Evolutionary conservation across 2,888 invertebrate genomes (phyloP), one percentile per base, ranked within the genome.

Genomic region (Dinocampus coccinellae): DNA sequence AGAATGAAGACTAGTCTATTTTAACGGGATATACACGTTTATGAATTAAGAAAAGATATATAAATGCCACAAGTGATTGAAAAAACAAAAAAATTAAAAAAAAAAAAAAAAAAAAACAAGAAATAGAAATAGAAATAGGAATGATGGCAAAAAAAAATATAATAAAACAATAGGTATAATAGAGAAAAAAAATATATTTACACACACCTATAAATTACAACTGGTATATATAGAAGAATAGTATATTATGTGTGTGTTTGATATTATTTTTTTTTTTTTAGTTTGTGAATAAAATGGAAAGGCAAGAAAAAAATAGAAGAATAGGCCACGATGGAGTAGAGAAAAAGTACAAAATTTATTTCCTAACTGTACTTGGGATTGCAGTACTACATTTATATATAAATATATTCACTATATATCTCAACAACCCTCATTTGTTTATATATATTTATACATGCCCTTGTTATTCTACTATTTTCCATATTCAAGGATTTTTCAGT

Each of bases 1-100:
- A 78, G 79, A 83, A 83, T 79, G 80, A 83, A 81, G 80, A 76
- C 80, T 84, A 77, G 83, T 84, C 85, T 85, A 85, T 85, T 85
- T 85, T 85, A 83, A 84, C 81, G 77, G 77, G 77, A 80, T 79
- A 74, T 22, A 33, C 29, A 29, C n/a, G 16, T 57, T 53, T 47
- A 47, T 47, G 16, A n/a, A 47, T 16, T 20, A 58, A 61, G 64
- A 62, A 69, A 68, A 64, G 34, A 29, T 20, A 47, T 20, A 74
- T 71, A 73, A 73, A 74, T 72, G 75, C 78, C 73, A 75, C 69
- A 34, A 73, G 70, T 72, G 73, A 74, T 69, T 72, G 77, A 74
- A 75, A 76, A 75, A 75, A 76, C 73, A 78, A 74, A 60, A 61
- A 73, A 75, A 64, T 70, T 53, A 74, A 69, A 52, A 62, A 74